Evolutionary conservation across 2,888 invertebrate species (phyloP).

Genomic region (Anaspis maculata): DNA sequence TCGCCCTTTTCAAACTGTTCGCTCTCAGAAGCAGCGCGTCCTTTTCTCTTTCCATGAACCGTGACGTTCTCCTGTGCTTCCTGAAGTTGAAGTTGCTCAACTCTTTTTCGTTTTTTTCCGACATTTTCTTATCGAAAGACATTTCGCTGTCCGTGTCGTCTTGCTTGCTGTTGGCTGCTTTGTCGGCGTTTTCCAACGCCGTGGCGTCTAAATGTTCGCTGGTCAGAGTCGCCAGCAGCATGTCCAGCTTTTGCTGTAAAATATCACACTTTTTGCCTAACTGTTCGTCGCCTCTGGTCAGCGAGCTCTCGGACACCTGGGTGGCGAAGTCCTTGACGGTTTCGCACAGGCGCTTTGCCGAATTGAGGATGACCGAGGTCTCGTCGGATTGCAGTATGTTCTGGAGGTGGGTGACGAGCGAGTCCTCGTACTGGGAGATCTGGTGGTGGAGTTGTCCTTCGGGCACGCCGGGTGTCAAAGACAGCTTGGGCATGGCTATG

Average conservation of each 20-base stretch:
- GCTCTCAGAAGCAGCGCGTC: conserved; percentile 57
- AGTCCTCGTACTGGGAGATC: conserved; percentile 67
- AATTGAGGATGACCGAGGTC: conserved; percentile 60
- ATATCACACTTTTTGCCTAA: conserved; percentile 61
- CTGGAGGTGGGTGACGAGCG: conserved; percentile 70
- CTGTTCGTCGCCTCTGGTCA: conserved; percentile 51
- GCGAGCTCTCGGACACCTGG: conserved; percentile 51
- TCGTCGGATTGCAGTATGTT: conserved; percentile 80
- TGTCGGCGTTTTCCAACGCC: conserved; percentile 22
- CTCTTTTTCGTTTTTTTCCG: conserved; percentile 40
- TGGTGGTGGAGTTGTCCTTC: conserved; percentile 45
- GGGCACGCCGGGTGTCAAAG: conserved; percentile 44
- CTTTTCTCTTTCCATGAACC: conserved; percentile 47
- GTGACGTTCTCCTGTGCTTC: conserved; percentile 38
- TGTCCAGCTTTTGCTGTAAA: conserved; percentile 67
- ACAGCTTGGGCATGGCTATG: conserved; percentile 51
- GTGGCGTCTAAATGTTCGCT: conserved; percentile 51
- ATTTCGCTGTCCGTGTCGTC: conserved; percentile 40
- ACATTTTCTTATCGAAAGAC: conserved; percentile 37
- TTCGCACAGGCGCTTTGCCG: conserved; percentile 68
- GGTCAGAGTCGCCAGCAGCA: conserved; percentile 62
- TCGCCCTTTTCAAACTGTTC: conserved; percentile 76
- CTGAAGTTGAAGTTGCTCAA: conserved; percentile 41
- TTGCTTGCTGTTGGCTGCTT: conserved; percentile 22
- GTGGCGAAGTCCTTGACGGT: conserved; percentile 69